Evolutionary conservation across 2,888 invertebrate genomes (phyloP).

Genomic region (Drosophila mimica): DNA sequence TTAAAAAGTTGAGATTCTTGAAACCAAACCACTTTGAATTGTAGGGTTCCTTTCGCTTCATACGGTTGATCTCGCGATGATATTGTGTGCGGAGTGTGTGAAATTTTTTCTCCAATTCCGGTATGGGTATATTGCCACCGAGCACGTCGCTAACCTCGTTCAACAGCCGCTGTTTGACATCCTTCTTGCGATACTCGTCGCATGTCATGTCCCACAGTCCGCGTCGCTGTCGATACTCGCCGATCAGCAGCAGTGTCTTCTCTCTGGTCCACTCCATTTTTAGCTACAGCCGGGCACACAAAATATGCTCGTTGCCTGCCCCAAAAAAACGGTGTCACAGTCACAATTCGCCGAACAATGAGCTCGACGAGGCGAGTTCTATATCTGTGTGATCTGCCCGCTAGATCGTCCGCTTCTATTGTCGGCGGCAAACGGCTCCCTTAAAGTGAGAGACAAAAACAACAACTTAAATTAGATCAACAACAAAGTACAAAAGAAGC

Average conservation of each 20-base stretch:
- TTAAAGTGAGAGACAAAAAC: slow-evolving; percentile 50
- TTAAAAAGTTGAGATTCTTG: slow-evolving; percentile 87
- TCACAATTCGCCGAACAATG: slow-evolving; percentile 67
- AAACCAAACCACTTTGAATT: slow-evolving; percentile 87
- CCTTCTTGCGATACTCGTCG: slow-evolving; percentile 85
- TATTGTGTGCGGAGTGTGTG: slow-evolving; percentile 88
- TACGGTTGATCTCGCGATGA: slow-evolving; percentile 87
- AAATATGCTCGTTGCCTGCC: slow-evolving; percentile 6
- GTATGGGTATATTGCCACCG: slow-evolving; percentile 82
- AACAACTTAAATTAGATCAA: slow-evolving; percentile 46
- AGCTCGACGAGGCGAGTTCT: slow-evolving; percentile 42
- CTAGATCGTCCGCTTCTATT: slow-evolving; percentile 47
- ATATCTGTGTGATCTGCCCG: slow-evolving; percentile 16
- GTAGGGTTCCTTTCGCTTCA: slow-evolving; percentile 86
- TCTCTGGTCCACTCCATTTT: slow-evolving; percentile 85
- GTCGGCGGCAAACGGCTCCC: slow-evolving; percentile 48
- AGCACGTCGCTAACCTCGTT: slow-evolving; percentile 81
- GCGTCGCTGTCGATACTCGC: slow-evolving; percentile 83
- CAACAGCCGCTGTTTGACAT: slow-evolving; percentile 82
- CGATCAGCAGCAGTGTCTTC: slow-evolving; percentile 83
- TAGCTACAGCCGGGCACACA: slow-evolving; percentile 60
- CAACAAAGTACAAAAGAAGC: not conserved
- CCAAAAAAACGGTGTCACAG: slow-evolving; percentile 66
- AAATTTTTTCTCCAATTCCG: slow-evolving; percentile 87
- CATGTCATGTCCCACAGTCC: slow-evolving; percentile 85